phyloP scores from a whole-genome alignment of 37 sponge, comb jelly and placozoan species.

The Spongilla lacustris region DNA sequence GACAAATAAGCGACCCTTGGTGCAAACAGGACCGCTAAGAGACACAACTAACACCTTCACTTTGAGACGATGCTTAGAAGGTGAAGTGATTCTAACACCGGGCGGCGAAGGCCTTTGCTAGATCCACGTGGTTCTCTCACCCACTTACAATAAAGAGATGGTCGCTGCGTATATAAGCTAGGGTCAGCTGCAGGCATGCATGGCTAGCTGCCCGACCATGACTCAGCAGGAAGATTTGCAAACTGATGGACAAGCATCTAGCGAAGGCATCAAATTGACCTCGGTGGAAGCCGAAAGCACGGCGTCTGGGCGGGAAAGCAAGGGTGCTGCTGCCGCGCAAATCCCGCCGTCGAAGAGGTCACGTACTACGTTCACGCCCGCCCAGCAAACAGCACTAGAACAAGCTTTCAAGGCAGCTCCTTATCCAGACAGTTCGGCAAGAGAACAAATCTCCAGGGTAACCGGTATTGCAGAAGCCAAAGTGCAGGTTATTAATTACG shows the following conservation, averaged over 20 bases:
- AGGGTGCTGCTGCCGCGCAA: background rate
- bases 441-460: constrained; percentile 22
- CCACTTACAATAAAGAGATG: background rate
- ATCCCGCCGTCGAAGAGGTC: constrained; percentile 11
- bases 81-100: background rate
- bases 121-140: background rate
- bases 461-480: constrained; percentile 27
- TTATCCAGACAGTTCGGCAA: constrained; percentile 45
- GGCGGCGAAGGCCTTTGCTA: background rate
- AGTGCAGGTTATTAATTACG: constrained; percentile 24
- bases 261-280: background rate
- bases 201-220: background rate
- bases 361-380: constrained; percentile 40
- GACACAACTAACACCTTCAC: background rate
- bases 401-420: constrained; percentile 11
- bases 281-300: background rate
- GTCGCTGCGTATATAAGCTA: background rate
- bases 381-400: constrained; percentile 43
- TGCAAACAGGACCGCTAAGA: background rate
- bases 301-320: background rate
- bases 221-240: background rate
- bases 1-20: background rate
- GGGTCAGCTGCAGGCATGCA: background rate
- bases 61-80: background rate
- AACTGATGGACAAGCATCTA: background rate